Conservation (phyloP, 2,797 vertebrate species). For the Arctocebus calabarensis region DNA sequence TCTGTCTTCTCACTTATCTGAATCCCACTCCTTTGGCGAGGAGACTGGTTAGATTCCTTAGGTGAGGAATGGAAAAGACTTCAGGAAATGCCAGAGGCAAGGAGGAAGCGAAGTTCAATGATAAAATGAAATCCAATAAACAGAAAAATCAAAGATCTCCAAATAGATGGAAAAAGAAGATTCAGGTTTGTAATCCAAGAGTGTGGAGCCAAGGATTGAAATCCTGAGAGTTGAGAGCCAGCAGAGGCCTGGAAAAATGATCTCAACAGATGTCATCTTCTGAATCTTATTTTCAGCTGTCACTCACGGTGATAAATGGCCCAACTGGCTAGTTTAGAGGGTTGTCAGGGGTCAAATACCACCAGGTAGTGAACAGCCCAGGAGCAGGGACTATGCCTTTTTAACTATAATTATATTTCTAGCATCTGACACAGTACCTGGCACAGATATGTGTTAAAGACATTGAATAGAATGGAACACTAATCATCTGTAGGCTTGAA, state of each 20-base stretch:
- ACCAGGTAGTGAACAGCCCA: constrained; percentile 40
- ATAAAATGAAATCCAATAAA: constrained; percentile 27
- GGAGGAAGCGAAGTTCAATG: constrained; percentile 14
- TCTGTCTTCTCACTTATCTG: background rate
- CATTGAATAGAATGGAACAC: background rate
- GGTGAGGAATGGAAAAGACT: background rate
- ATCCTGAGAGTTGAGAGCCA: constrained; percentile 17
- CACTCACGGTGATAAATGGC: constrained; percentile 44
- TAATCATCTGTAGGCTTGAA: background rate
- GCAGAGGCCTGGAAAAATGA: constrained; percentile 40
- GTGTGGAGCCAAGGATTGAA: background rate
- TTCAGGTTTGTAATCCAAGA: constrained; percentile 56
- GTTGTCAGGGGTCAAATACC: constrained; percentile 5
- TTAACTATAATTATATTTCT: background rate
- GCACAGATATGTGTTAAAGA: background rate
- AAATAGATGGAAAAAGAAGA: background rate
- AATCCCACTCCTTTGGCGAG: background rate
- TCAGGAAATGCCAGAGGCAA: constrained; percentile 21
- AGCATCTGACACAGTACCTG: background rate
- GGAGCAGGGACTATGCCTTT: background rate
- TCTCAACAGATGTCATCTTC: constrained; percentile 37
- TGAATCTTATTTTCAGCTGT: constrained; percentile 30
- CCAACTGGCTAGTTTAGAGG: background rate
- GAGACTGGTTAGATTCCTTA: background rate
- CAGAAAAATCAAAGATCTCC: background rate